Conservation (phyloP, 2,797 vertebrate species). For the Fistularia commersonii region DNA sequence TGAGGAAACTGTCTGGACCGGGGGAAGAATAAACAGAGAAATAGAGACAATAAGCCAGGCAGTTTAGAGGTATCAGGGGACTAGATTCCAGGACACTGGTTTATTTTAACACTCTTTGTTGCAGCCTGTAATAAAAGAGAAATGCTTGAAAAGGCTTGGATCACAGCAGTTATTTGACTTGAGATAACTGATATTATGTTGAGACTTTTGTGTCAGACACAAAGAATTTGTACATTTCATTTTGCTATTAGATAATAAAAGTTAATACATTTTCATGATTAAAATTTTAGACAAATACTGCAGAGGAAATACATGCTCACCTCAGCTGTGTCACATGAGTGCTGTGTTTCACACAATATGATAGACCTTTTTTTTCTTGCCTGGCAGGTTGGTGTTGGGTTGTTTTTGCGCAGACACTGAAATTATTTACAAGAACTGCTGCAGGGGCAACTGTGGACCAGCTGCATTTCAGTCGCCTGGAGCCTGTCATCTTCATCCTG, state of each 20-base stretch:
- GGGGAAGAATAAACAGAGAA: background rate
- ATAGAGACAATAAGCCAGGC: conserved; percentile 4
- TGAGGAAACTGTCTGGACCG: too few species aligned
- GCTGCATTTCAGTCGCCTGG: conserved; percentile 3
- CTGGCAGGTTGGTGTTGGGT: conserved; percentile 17
- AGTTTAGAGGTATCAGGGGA: conserved; percentile 10
- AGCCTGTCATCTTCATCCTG: conserved; percentile 25
- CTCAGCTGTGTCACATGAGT: too few species aligned
- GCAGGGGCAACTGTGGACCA: conserved; percentile 8
- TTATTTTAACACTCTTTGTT: conserved; percentile 17
- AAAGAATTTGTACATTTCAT: too few species aligned
- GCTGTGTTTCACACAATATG: background rate
- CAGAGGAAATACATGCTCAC: too few species aligned
- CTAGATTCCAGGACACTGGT: conserved; percentile 16
- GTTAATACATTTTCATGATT: too few species aligned
- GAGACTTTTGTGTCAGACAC: background rate
- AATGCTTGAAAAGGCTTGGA: conserved; percentile 2
- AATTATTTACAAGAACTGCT: conserved; percentile 12
- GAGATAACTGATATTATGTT: background rate
- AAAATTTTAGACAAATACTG: too few species aligned
- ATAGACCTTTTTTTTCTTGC: conserved; percentile 3
- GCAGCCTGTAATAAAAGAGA: conserved; percentile 3
- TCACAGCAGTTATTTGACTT: background rate
- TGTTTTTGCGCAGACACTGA: conserved; percentile 21
- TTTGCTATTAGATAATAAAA: too few species aligned